Percentiles rank a stretch among this genome's conserved stretches.
phyloP scores from a whole-genome alignment of 2,113 vertebrate species.

The Percopsis transmontana region DNA sequence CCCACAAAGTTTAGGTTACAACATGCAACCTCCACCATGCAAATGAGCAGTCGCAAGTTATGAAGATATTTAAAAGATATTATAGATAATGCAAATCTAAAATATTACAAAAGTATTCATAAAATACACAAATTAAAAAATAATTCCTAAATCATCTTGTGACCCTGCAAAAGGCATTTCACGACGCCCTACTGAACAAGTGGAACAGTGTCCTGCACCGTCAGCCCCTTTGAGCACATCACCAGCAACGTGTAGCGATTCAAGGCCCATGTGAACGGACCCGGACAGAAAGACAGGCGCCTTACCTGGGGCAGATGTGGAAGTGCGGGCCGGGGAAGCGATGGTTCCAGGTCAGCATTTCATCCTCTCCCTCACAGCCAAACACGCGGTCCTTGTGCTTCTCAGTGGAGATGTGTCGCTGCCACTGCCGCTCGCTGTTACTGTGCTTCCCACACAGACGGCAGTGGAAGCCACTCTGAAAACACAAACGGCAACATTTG shows the following conservation, averaged over 20 bases:
- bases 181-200: too few relatives aligned
- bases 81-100: too few relatives aligned
- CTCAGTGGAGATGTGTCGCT: slow-evolving; percentile 91
- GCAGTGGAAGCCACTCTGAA: slow-evolving; percentile 88
- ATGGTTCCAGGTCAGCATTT: slow-evolving; percentile 86
- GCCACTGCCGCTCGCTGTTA: slow-evolving; percentile 97
- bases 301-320: slow-evolving; percentile 82
- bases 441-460: slow-evolving; percentile 93
- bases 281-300: not conserved
- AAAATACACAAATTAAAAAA: too few relatives aligned
- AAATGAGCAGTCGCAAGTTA: too few relatives aligned
- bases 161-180: too few relatives aligned
- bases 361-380: slow-evolving; percentile 88
- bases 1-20: too few relatives aligned
- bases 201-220: too few relatives aligned
- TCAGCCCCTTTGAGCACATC: too few relatives aligned
- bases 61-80: too few relatives aligned
- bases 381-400: slow-evolving; percentile 96
- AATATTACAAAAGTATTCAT: too few relatives aligned
- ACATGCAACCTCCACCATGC: too few relatives aligned
- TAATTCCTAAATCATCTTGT: too few relatives aligned
- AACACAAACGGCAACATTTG: slow-evolving; percentile 4
- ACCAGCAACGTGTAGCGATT: not conserved
- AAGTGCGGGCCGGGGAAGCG: slow-evolving; percentile 91
- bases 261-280: not conserved